Conservation (phyloP, 2,797 vertebrate genomes). For the Emydoidea blandingii region DNA sequence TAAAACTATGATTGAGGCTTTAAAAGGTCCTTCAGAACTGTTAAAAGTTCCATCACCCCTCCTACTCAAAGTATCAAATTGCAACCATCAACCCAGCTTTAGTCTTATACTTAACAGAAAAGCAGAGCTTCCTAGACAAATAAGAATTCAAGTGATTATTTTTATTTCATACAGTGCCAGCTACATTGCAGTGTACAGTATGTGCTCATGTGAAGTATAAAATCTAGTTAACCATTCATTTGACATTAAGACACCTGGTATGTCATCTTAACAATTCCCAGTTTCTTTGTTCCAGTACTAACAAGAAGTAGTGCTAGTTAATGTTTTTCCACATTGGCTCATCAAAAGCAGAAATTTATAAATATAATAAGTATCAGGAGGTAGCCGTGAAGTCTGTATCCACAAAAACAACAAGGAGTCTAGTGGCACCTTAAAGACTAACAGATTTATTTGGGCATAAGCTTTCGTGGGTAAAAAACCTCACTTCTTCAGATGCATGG, state of each 20-base stretch:
- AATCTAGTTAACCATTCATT: neutral
- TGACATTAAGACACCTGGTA: neutral
- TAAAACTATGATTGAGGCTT: neutral
- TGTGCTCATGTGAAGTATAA: neutral
- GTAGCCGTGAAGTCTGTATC: no score
- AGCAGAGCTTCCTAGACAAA: neutral
- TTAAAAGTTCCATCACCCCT: neutral
- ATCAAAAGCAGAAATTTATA: neutral
- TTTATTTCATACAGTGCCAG: neutral
- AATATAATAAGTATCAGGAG: neutral
- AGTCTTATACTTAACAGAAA: neutral
- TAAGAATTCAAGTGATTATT: neutral
- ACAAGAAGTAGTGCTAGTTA: neutral
- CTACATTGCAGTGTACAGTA: neutral
- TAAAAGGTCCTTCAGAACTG: neutral
- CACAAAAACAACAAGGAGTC: no score
- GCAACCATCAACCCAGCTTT: neutral
- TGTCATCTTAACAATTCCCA: neutral
- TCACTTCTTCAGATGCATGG: no score
- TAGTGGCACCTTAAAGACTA: no score
- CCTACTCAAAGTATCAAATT: neutral
- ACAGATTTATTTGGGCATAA: no score
- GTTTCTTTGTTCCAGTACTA: neutral
- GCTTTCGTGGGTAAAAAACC: no score
- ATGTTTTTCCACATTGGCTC: neutral